Conservation (phyloP, 2,797 vertebrate species). For the Graptemys geographica region DNA sequence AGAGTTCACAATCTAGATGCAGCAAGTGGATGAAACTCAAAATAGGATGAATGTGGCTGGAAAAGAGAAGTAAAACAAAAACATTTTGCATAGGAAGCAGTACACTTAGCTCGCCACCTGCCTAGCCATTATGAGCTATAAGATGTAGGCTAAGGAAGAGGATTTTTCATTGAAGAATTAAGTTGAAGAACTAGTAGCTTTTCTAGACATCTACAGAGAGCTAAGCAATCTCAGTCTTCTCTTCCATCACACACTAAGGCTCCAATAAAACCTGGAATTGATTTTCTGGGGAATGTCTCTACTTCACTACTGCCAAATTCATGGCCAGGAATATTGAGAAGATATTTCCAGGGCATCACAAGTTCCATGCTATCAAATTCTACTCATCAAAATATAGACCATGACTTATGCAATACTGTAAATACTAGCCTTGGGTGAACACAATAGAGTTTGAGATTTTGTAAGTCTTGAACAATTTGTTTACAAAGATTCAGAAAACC, state of each 20-base stretch:
- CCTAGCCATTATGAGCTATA: neutral
- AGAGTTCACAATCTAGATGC: neutral
- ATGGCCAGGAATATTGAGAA: neutral
- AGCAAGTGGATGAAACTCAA: neutral
- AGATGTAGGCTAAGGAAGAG: neutral
- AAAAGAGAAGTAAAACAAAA: neutral
- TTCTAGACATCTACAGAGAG: neutral
- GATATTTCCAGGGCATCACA: neutral
- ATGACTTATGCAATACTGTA: neutral
- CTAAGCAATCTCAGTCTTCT: neutral
- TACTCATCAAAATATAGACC: neutral
- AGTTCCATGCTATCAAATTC: neutral
- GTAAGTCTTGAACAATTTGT: neutral
- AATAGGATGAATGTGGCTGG: neutral
- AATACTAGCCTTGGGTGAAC: neutral
- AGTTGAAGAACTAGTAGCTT: neutral
- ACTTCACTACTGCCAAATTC: neutral
- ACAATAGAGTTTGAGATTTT: neutral
- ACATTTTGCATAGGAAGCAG: neutral
- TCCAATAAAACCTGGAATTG: neutral
- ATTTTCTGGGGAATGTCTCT: neutral
- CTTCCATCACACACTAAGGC: neutral
- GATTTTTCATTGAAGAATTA: neutral
- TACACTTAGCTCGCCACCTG: neutral
- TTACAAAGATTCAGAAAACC: neutral